A percentile compares a stretch with the other conserved stretches of the same genome.
Conservation (phyloP, 2,797 vertebrate genomes). For the Zenarchopterus dispar region DNA sequence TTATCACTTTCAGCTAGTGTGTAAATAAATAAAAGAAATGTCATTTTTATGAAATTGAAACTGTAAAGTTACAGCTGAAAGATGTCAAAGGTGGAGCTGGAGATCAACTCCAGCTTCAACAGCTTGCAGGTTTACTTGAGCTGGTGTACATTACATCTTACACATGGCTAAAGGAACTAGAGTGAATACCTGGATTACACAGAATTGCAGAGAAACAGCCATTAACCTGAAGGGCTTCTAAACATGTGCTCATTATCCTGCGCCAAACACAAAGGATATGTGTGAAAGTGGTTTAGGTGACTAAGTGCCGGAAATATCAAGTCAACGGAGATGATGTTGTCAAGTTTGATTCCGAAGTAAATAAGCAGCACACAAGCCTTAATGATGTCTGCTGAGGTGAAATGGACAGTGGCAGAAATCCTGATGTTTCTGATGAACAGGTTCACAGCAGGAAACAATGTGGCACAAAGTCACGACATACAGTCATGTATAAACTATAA, state of each 20-base stretch:
- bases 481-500: no score
- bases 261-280: conserved; percentile 11
- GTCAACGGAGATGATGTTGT: not conserved
- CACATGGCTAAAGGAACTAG: conserved; percentile 3
- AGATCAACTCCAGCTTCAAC: no score
- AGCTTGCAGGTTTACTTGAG: not conserved
- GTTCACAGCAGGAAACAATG: not conserved
- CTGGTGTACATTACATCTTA: conserved; percentile 13
- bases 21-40: no score
- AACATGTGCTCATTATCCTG: conserved; percentile 18
- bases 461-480: no score
- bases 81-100: not conserved
- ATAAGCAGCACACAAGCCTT: not conserved
- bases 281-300: conserved; percentile 16
- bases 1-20: no score
- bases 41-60: not conserved
- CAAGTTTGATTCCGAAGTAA: not conserved
- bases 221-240: conserved; percentile 12
- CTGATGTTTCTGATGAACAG: not conserved
- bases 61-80: not conserved
- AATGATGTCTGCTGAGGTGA: not conserved
- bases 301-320: conserved; percentile 10
- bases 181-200: conserved; percentile 19
- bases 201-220: conserved; percentile 33
- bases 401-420: not conserved